phyloP scores from a whole-genome alignment of 2,888 invertebrate genomes.

The Pammene fasciana region DNA sequence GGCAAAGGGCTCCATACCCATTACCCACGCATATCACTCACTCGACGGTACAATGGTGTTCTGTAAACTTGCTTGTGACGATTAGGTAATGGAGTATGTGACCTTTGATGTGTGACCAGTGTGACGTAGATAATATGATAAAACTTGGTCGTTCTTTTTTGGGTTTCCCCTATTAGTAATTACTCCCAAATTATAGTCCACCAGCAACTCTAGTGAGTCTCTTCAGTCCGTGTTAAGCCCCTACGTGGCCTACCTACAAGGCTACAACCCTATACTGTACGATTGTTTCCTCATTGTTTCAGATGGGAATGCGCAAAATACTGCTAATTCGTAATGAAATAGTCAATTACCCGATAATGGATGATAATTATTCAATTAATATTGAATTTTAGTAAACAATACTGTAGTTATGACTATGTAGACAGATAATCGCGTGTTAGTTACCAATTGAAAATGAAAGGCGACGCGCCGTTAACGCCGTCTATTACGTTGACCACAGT shows the following conservation, averaged over 20 bases:
- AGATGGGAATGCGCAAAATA: neutral
- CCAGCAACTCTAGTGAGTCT: too few species aligned
- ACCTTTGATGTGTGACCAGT: too few species aligned
- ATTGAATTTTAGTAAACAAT: neutral
- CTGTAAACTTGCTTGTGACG: too few species aligned
- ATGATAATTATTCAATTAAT: neutral
- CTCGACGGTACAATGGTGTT: neutral
- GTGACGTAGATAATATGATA: too few species aligned
- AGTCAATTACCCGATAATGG: neutral
- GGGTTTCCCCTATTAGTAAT: too few species aligned
- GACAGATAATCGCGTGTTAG: slow-evolving; percentile 17
- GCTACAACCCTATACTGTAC: too few species aligned
- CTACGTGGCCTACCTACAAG: too few species aligned
- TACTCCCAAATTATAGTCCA: too few species aligned
- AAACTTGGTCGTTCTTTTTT: too few species aligned
- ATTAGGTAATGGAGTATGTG: neutral
- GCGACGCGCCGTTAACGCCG: neutral
- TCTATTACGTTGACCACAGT: slow-evolving; percentile 1
- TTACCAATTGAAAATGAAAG: slow-evolving; percentile 10
- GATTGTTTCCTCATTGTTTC: too few species aligned
- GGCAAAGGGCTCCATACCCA: neutral
- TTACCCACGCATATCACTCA: neutral
- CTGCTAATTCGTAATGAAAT: neutral
- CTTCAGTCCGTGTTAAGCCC: too few species aligned
- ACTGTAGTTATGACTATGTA: neutral